phyloP scores from a whole-genome alignment of 1,140 invertebrate genomes.

The Penaeus japonicus region DNA sequence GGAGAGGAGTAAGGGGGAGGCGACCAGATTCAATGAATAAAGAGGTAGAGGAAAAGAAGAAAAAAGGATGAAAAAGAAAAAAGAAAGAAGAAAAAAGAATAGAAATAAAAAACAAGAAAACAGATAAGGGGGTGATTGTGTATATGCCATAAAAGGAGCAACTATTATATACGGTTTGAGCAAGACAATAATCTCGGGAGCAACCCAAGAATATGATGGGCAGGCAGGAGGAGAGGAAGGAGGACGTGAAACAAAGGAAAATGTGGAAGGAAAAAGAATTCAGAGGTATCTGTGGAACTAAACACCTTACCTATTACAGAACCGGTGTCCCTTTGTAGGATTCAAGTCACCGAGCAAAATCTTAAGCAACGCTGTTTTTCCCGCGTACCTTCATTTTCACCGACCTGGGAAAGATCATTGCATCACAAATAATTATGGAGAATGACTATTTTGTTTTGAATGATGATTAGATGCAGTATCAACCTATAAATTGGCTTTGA shows the following conservation, averaged over 20 bases:
- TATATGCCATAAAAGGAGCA: too few species aligned
- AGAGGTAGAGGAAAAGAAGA: too few species aligned
- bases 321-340: constrained; percentile 83
- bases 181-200: too few species aligned
- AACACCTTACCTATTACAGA: constrained; percentile 78
- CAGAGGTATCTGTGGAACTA: neutral
- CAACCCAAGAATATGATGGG: neutral
- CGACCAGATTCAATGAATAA: too few species aligned
- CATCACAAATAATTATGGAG: neutral
- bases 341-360: constrained; percentile 89
- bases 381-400: constrained; percentile 88
- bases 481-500: too few species aligned
- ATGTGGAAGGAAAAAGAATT: neutral
- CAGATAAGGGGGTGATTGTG: too few species aligned
- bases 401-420: constrained; percentile 64
- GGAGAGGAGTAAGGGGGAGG: too few species aligned
- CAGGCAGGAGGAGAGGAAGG: neutral
- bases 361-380: constrained; percentile 96
- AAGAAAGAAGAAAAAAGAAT: too few species aligned
- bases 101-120: too few species aligned
- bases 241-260: neutral
- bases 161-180: too few species aligned
- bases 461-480: too few species aligned
- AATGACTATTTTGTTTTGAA: neutral
- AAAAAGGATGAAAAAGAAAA: too few species aligned